Evolutionary conservation across 2,888 invertebrate genomes (phyloP), one percentile per base, ranked within the genome.

Genomic region (Abrostola tripartita): DNA sequence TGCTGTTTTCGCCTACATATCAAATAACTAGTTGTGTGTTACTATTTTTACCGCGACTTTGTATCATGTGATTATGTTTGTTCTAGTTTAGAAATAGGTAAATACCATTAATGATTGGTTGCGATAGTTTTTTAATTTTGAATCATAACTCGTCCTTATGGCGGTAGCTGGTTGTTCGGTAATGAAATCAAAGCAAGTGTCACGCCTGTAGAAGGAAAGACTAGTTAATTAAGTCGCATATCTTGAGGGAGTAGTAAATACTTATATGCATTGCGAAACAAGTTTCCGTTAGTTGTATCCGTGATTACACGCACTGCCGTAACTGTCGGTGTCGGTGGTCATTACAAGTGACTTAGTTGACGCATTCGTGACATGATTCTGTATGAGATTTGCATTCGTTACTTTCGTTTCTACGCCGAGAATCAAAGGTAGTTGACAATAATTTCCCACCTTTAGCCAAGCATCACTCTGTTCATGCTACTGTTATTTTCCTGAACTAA

Each of bases 211-310:
- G 47, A 74, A 64, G 68, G 72, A 36, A 37, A 71, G 47, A 65
- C 73, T 44, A 50, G 72, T 76, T 72, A 14, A 60, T 76, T 68
- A 44, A 35, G 7, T 64, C 42, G 12, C 36, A 14, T 61, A 61
- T 69, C 41, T 73, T 66, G 59, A 55, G 36, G 65, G 64, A 68
- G 62, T 71, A 61, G 35, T 59, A 63, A 70, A 64, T 71, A 71
- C 69, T 70, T 65, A 68, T 57, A 60, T 38, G 50, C 66, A 71
- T 82, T 83, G 68, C 78, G 52, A 78, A 78, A 81, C 71, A 57
- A 12, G 68, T 79, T 81, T 83, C 76, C 78, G 76, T 78, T 71
- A 57, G 67, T 49, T 59, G 60, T 70, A 76, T 66, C 63, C 66
- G 71, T 56, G 65, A 60, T 66, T 72, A 73, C 70, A 81, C 74